Conservation (phyloP, 2,888 invertebrate species). For the Ctenicera cuprea region DNA sequence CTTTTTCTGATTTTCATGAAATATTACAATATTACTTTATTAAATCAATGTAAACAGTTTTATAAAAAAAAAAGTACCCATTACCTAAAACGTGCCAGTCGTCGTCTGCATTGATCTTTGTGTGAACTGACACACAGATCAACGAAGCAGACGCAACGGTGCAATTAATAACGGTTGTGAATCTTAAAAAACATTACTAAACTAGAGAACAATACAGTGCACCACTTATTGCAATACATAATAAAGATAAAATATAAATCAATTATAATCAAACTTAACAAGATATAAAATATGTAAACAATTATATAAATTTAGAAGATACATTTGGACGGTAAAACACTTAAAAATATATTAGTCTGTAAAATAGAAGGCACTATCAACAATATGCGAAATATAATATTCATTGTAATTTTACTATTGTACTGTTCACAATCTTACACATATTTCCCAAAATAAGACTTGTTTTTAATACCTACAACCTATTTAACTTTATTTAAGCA, state of each 20-base stretch:
- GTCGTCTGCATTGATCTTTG: no score
- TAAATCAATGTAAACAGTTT: background rate
- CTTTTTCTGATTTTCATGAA: no score
- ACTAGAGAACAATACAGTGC: background rate
- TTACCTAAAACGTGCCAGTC: slow-evolving; percentile 22
- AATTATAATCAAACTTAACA: slow-evolving; percentile 39
- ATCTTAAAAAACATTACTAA: background rate
- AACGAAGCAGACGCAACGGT: no score
- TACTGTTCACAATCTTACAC: background rate
- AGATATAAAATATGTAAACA: slow-evolving; percentile 6
- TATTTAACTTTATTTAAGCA: background rate
- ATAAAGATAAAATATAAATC: slow-evolving; percentile 32
- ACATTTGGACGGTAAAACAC: background rate
- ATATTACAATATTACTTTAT: background rate
- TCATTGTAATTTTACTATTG: background rate
- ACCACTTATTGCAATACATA: slow-evolving; percentile 2
- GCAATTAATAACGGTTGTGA: background rate
- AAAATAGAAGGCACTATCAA: background rate
- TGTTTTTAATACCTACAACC: background rate
- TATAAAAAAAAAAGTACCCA: background rate
- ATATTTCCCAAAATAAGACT: background rate
- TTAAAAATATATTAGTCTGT: background rate
- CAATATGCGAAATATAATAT: background rate
- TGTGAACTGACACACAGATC: no score
- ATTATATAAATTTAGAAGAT: background rate